Base-by-base conservation (phyloP, 2,113 vertebrate species). In the Tachycineta bicolor region DNA sequence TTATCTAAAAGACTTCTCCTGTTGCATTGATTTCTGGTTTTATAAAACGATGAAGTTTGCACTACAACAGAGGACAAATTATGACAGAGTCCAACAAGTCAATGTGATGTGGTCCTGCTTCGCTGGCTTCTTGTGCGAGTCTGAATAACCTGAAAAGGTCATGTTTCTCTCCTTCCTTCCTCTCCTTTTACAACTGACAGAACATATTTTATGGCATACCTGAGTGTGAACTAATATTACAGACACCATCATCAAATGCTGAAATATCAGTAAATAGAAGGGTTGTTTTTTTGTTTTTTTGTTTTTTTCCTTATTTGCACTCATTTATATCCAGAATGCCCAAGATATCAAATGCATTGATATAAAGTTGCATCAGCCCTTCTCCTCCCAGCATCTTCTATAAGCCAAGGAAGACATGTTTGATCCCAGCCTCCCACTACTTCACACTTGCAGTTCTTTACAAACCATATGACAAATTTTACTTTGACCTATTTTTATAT, bases 241-340 rank as follows among this genome's bases (percentile, higher is more conserved):
- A 65, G 39, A 12, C 9, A 21, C 13, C 23, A 74, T 2, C 4
- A 8, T 78, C 34, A 69, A 53, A 63, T 55, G 22, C 18, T 31
- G 24, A 9, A 22, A 65, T 39, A 22, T 44, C 43, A 69, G 6
- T 25, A 46, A 14, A 20, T 1, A n/a, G 14, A 83, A 69, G 19
- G 3, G 5, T 37, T 7, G 0, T 3, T 31, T 56, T n/a, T 67
- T 55, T 37, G n/a, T n/a, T n/a, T n/a, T n/a, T n/a, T n/a, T n/a
- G n/a, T n/a, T n/a, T n/a, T n/a, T n/a, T n/a, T n/a, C n/a, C 3
- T 92, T 80, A 6, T 76, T 73, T 86, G 4, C 11, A 31, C 9
- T n/a, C 15, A 43, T 0, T 77, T 81, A 7, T 49, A 39, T 43
- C 4, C 28, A 47, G 25, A 83, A 65, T 3, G 5, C 2, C 6